A percentile compares a stretch with the other conserved stretches of the same genome.
phyloP scores from a whole-genome alignment of 1,140 invertebrate genomes.

The Drosophila seguyi region DNA sequence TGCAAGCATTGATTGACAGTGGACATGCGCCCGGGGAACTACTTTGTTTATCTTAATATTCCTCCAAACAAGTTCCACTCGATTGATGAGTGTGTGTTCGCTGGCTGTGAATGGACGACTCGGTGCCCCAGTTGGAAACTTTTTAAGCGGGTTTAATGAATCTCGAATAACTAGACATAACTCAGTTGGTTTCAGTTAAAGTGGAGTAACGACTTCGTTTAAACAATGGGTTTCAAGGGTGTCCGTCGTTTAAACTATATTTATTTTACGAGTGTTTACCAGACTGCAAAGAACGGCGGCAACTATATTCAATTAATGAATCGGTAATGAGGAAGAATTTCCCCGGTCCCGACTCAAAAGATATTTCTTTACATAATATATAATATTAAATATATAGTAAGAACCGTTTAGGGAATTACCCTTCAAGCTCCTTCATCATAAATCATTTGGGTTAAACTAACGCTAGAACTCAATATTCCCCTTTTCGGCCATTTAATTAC shows the following conservation, averaged over 20 bases:
- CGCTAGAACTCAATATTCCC: neutral
- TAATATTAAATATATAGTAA: neutral
- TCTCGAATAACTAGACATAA: conserved; percentile 31
- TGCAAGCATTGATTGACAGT: conserved; percentile 80
- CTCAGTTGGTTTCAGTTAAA: conserved; percentile 14
- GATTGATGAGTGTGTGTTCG: conserved; percentile 30
- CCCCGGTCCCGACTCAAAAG: accelerated
- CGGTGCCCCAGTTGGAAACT: conserved; percentile 29
- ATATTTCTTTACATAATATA: neutral
- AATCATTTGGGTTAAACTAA: neutral
- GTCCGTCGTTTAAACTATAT: neutral
- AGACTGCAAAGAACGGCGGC: neutral
- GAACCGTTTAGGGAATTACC: neutral
- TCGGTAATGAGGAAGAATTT: neutral
- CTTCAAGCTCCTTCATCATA: neutral
- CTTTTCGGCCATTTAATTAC: neutral
- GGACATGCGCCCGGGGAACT: conserved; percentile 62
- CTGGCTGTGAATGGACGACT: conserved; percentile 27
- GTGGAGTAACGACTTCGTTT: neutral
- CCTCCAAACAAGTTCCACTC: conserved; percentile 47
- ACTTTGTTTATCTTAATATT: conserved; percentile 49
- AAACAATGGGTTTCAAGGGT: conserved; percentile 10
- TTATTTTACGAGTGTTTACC: conserved; percentile 2
- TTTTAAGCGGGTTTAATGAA: conserved; percentile 35
- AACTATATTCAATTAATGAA: neutral